Conservation (phyloP, 2,888 invertebrate genomes). For the Catotricha subobsoleta region DNA sequence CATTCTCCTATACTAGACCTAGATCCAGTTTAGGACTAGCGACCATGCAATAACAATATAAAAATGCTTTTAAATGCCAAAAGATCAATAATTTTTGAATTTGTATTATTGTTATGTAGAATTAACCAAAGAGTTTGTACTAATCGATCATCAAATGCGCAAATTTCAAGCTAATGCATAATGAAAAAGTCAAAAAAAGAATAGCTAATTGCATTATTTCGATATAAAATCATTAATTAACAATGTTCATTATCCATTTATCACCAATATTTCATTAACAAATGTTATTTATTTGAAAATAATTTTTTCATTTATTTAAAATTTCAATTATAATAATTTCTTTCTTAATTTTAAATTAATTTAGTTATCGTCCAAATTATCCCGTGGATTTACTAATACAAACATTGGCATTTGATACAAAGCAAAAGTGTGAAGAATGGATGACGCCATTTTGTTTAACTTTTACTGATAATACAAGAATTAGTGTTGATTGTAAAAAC, state of each 20-base stretch:
- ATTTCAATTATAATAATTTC: conserved; percentile 13
- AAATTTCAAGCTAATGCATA: too few relatives aligned
- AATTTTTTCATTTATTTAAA: conserved; percentile 2
- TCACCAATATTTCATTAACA: too few relatives aligned
- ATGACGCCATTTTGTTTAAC: conserved; percentile 62
- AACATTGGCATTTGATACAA: conserved; percentile 74
- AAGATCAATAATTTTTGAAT: too few relatives aligned
- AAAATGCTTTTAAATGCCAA: too few relatives aligned
- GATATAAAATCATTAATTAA: not conserved
- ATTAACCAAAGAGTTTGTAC: too few relatives aligned
- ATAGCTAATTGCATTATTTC: not conserved
- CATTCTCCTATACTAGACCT: too few relatives aligned
- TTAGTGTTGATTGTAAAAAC: conserved; percentile 80
- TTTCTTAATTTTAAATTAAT: conserved; percentile 33
- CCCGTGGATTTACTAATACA: conserved; percentile 69
- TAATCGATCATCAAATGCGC: too few relatives aligned
- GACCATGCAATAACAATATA: too few relatives aligned
- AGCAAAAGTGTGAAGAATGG: conserved; percentile 74
- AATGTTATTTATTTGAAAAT: conserved; percentile 3
- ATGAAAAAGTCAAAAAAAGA: too few relatives aligned
- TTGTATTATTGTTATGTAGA: too few relatives aligned
- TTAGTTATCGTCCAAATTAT: conserved; percentile 87
- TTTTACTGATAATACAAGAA: conserved; percentile 48
- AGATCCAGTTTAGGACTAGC: too few relatives aligned
- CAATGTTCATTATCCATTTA: not conserved